Base-by-base conservation (phyloP, 92 coral and sea anemone genomes). In the Umimayanthus chanpuru region DNA sequence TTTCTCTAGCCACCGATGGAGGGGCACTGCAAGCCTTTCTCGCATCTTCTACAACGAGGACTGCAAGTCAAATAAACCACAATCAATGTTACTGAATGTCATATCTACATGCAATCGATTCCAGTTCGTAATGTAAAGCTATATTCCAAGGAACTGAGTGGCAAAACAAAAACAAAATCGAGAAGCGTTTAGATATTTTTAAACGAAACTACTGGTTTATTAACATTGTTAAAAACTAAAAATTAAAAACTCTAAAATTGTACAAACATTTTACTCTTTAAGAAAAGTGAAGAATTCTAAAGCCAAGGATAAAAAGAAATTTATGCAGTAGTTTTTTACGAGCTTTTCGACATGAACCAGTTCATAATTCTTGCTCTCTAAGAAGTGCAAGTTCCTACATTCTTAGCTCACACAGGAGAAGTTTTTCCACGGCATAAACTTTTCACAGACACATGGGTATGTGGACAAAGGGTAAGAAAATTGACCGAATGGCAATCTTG, bases 11-110 rank as follows among this genome's bases (percentile, higher is more conserved):
- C 8, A 92, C 88, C 28, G 79, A 86, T 49, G 91, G 65, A 58
- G 93, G 91, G 32, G 93, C 93, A 84, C 91, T 64, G 43, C 71
- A 49, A 28, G 77, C 81, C 78, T 85, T 91, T 47, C 85, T 81
- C 29, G 83, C 91, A 32, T 79, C 89, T 23, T 71, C 87, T 82
- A 91, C 86, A 85, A 77, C 82, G 30, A 91, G 80, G 47, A 88
- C 93, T 91, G 84, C 36, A 85, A 15, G 20, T 14, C 23, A 91
- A 58, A 30, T 16, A 61, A 82, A 26, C n/a, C 47, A 18, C 28
- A 21, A 61, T 20, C n/a, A 9, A 38, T 56, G 32, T 25, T 44
- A 79, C 64, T 20, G 58, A 53, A 3, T 53, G 20, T 53, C 3
- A 53, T 6, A 14, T 44, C 36, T 55, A 11, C 11, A 20, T 8